Evolutionary conservation across 2,888 invertebrate species (phyloP).

Genomic region (Eugnorisma glareosa): DNA sequence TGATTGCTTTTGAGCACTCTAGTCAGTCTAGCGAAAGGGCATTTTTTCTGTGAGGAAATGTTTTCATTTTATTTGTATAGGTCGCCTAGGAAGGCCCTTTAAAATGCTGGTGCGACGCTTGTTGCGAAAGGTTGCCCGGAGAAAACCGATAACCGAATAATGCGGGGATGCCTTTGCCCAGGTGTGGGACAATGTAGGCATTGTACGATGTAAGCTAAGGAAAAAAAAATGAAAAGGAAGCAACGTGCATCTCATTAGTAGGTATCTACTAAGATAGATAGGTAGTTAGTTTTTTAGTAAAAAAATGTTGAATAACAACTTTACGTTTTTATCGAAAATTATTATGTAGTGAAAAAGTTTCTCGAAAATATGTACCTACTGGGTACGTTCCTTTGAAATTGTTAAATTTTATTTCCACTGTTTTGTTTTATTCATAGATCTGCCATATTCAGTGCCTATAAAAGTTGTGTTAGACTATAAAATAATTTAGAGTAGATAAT

Average conservation of each 20-base stretch:
- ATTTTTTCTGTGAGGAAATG: no score
- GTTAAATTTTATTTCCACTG: background rate
- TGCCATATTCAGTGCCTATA: no score
- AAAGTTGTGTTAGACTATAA: background rate
- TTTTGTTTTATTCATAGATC: no score
- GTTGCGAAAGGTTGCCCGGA: no score
- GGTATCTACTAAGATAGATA: background rate
- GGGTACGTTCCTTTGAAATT: background rate
- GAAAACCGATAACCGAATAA: no score
- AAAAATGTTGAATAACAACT: background rate
- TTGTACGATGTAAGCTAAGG: no score
- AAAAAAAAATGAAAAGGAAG: no score
- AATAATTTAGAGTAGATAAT: background rate
- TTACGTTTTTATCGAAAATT: background rate
- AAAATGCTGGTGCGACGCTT: no score
- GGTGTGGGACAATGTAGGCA: no score
- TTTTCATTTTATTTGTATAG: background rate
- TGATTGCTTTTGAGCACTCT: conserved; percentile 3
- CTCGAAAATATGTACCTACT: background rate
- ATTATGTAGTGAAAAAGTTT: background rate
- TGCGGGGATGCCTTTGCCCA: no score
- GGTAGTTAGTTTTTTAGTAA: background rate
- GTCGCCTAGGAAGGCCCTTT: background rate
- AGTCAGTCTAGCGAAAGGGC: background rate
- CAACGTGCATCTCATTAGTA: no score